Conservation (phyloP, 2,113 vertebrate genomes). For the Tursiops truncatus region DNA sequence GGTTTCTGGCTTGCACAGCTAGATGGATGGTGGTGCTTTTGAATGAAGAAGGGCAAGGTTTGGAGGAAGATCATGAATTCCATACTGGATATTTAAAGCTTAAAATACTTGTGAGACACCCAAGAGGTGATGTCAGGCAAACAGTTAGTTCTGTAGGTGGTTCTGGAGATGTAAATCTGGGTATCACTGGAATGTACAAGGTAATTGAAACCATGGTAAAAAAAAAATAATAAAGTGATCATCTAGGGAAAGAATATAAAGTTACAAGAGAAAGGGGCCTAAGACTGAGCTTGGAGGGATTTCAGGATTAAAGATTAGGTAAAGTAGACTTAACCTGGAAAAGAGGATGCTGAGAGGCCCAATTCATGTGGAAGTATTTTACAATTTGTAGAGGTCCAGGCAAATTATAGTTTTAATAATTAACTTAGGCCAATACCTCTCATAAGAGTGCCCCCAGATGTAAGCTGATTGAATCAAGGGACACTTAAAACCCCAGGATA, state of each 20-base stretch:
- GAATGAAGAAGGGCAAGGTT: not conserved
- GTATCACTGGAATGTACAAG: not conserved
- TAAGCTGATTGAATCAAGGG: constrained; percentile 17
- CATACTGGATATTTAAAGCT: not conserved
- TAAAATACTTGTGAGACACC: not conserved
- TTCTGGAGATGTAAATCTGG: not conserved
- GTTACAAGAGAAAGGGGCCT: not conserved
- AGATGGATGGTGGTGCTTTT: not conserved
- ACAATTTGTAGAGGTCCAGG: not conserved
- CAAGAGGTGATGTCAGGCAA: not conserved
- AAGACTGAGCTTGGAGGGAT: not conserved
- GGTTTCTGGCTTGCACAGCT: not conserved
- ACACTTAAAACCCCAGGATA: not conserved
- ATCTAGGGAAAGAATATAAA: not conserved
- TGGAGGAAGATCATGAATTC: not conserved
- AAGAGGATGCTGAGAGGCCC: not conserved
- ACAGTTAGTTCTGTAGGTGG: not conserved
- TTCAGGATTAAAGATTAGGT: not conserved
- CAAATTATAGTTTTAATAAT: constrained; percentile 27
- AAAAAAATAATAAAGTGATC: not conserved
- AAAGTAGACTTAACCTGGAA: not conserved
- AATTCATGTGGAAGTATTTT: not conserved
- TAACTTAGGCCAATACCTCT: constrained; percentile 37
- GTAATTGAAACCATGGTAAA: not conserved
- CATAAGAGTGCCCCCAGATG: not conserved